A percentile compares a stretch with the other conserved stretches of the same genome.
These are phyloP conservation scores for Mixornis gularis DNA, from an alignment of 2,113 vertebrate genomes.

Conservation along the genomic window DNA sequence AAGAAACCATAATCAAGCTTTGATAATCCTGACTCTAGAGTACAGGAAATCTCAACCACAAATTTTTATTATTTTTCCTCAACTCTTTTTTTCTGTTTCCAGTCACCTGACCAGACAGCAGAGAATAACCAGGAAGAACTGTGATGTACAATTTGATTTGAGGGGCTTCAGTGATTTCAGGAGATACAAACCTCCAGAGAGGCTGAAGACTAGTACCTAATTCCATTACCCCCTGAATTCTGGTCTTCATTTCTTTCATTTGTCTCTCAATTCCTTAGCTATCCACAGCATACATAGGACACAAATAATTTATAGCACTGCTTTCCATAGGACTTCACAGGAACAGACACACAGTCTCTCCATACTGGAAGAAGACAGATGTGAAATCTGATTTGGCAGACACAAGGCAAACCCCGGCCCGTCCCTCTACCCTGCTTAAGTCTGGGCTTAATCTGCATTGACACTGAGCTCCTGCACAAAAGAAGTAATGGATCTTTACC, in stretches of 20 bases:
- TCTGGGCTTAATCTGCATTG: neutral
- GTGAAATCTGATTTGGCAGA: neutral
- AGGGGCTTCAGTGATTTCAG: neutral
- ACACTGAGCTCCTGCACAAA: neutral
- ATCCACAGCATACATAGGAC: neutral
- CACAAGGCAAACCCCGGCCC: neutral
- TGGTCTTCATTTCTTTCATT: neutral
- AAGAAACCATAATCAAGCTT: neutral
- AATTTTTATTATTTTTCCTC: neutral
- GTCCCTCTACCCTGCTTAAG: neutral
- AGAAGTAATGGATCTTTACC: neutral
- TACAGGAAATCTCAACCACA: neutral
- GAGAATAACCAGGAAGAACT: neutral
- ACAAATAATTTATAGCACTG: neutral
- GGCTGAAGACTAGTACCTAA: neutral
- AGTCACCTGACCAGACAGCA: neutral
- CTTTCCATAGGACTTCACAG: neutral
- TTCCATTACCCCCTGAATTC: neutral
- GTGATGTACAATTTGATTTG: neutral
- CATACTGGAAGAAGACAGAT: neutral
- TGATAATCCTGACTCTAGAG: neutral
- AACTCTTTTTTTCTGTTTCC: neutral
- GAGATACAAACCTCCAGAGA: neutral
- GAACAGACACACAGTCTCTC: neutral
- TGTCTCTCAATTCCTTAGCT: neutral